Evolutionary conservation across 2,797 vertebrate species (phyloP), one percentile per base, ranked within the genome.

Genomic region (Chelon labrosus): DNA sequence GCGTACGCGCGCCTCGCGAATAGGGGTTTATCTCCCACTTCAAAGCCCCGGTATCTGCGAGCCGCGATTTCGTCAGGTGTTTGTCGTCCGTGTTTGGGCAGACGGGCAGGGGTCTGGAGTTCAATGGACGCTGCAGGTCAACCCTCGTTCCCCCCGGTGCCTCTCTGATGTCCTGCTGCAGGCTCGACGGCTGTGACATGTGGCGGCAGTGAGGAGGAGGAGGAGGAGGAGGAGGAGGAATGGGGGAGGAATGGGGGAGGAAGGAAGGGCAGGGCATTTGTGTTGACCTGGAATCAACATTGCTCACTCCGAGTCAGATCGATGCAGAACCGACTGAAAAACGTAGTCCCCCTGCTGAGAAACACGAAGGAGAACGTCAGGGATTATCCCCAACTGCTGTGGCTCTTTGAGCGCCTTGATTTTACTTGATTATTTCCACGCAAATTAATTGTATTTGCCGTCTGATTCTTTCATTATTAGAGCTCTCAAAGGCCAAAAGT

Each of bases 21-120:
- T n/a, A n/a, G 53, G 46, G 51, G 42, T 79, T 84, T 89, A 81
- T 88, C 84, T 87, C 10, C 9, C 1, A 10, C 85, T 91, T 89
- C 85, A 91, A 92, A 90, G 86, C 12, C 19, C 12, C 22, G 17
- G 65, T 73, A 73, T 85, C 70, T 73, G 12, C 17, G 49, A 19
- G 58, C 39, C 44, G 68, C 1, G 47, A 65, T 84, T 79, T 79
- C 80, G 41, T 85, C 85, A 80, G 85, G 64, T 88, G 89, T 88
- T 85, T 91, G 82, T 75, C 50, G 39, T 81, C 56, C 65, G 50
- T n/a, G 67, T 19, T 47, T 16, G 52, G 38, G 37, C 60, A 61
- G 68, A 75, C 72, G 52, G 37, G 31, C 31, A n/a, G 47, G 70
- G 70, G 61, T n/a, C 49, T 13, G 55, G 71, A 70, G 85, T 67